Percentiles rank a stretch among this genome's conserved stretches.
phyloP scores from a whole-genome alignment of 2,888 invertebrate species.

The Platycheirus rosarum region DNA sequence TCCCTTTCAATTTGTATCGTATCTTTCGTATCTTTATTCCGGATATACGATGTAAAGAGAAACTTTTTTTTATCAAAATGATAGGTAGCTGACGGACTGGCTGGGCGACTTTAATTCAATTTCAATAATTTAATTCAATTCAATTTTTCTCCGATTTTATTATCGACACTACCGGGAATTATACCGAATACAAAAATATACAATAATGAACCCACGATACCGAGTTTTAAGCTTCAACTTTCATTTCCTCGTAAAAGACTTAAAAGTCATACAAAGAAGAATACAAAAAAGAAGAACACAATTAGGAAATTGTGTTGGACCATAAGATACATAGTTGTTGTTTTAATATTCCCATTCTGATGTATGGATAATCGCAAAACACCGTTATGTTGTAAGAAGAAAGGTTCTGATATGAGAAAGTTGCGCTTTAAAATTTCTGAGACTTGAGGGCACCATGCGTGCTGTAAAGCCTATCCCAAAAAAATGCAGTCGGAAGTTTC shows the following conservation, averaged over 20 bases:
- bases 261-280: background rate
- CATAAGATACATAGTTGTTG: slow-evolving; percentile 25
- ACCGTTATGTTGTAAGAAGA: slow-evolving; percentile 66
- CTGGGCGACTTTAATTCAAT: no score
- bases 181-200: slow-evolving; percentile 4
- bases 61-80: slow-evolving; percentile 48
- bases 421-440: slow-evolving; percentile 49
- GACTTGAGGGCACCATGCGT: background rate
- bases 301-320: slow-evolving; percentile 69
- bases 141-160: slow-evolving; percentile 15
- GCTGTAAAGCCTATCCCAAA: slow-evolving; percentile 33
- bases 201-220: slow-evolving; percentile 20
- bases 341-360: slow-evolving; percentile 56
- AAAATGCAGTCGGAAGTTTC: slow-evolving; percentile 67
- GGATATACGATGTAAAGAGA: slow-evolving; percentile 53
- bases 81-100: background rate
- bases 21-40: slow-evolving; percentile 41
- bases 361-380: slow-evolving; percentile 41
- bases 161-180: slow-evolving; percentile 30
- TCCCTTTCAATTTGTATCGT: slow-evolving; percentile 66
- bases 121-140: no score
- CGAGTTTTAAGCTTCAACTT: slow-evolving; percentile 50
- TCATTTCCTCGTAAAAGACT: slow-evolving; percentile 63
- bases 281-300: slow-evolving; percentile 29
- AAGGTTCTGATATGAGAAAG: slow-evolving; percentile 60